Base-by-base conservation (phyloP, 2,888 invertebrate genomes). In the Maniola hyperantus region DNA sequence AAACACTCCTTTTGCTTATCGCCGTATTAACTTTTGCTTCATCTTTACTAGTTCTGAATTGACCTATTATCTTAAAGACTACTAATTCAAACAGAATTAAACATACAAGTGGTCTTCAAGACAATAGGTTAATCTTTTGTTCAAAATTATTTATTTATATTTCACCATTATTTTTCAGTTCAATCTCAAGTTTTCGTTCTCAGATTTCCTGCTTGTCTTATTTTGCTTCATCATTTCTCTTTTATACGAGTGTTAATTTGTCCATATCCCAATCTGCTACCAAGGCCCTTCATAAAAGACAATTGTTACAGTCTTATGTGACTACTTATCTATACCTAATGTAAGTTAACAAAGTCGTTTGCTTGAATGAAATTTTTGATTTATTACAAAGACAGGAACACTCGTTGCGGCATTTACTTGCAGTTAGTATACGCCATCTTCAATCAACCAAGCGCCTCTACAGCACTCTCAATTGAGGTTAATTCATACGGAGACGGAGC, bases 371-470 rank as follows among this genome's bases (percentile, higher is more conserved):
- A 57, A 44, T 46, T 64, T 66, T 72, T 54, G 63, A 76, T 78
- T 79, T 81, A 83, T 84, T 10, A 82, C 76, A 84, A 82, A 80
- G 74, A 74, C 74, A 83, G 78, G 46, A 73, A 66, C 63, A 69
- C 67, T 67, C 51, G 34, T 46, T 65, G 65, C 54, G 62, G 51
- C 64, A 80, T 81, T 84, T 79, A 82, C 84, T 82, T 79, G 79
- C 79, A 81, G 82, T 79, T 81, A 83, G 72, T 81, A 79, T 78
- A 79, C 82, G 82, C 81, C 82, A 83, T 83, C 83, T 89, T 89
- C 91, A 92, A 91, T 91, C 89, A 91, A 85, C 87, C 84, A 87
- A 89, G 89, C 88, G 89, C 90, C 90, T 90, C 79, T 87, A 86
- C 85, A 84, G 80, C 82, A 80, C 85, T 80, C 83, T 91, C 92